Evolutionary conservation across 2,888 invertebrate species (phyloP).

Genomic region (Heliconius erato): DNA sequence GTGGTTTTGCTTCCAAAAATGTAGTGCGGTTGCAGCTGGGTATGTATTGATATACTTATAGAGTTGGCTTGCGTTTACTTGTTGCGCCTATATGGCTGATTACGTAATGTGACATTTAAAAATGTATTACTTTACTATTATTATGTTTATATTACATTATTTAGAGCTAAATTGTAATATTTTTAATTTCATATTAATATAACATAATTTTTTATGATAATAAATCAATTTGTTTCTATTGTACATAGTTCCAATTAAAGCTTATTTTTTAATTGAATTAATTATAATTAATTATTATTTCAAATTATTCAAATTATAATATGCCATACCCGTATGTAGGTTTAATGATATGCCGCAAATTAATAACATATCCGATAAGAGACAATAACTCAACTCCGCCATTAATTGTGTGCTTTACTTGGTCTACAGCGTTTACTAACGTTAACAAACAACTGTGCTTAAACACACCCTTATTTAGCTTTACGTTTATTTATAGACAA

Average conservation of each 20-base stretch:
- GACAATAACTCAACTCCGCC: conserved; percentile 17
- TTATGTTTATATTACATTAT: conserved; percentile 30
- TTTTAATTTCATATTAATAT: not conserved
- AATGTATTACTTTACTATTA: conserved; percentile 52
- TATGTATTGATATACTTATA: conserved; percentile 68
- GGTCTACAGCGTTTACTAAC: not conserved
- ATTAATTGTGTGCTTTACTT: not conserved
- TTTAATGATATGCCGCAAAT: not conserved
- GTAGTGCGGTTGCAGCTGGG: conserved; percentile 65
- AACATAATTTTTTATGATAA: not conserved
- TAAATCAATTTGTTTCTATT: not conserved
- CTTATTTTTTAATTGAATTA: too few relatives aligned
- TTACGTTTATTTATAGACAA: not conserved
- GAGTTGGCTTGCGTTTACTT: conserved; percentile 68
- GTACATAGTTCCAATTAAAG: not conserved
- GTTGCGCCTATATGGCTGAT: conserved; percentile 74
- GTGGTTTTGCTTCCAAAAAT: conserved; percentile 64
- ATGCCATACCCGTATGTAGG: not conserved
- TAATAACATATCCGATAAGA: conserved; percentile 11
- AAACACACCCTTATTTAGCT: not conserved
- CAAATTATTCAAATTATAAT: not conserved
- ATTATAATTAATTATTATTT: too few relatives aligned
- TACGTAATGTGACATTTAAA: conserved; percentile 75
- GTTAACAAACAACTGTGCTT: not conserved
- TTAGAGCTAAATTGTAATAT: not conserved